These are phyloP conservation scores for Zaprionus vittiger DNA, from an alignment of 1,140 invertebrate genomes.

Conservation along the genomic window DNA sequence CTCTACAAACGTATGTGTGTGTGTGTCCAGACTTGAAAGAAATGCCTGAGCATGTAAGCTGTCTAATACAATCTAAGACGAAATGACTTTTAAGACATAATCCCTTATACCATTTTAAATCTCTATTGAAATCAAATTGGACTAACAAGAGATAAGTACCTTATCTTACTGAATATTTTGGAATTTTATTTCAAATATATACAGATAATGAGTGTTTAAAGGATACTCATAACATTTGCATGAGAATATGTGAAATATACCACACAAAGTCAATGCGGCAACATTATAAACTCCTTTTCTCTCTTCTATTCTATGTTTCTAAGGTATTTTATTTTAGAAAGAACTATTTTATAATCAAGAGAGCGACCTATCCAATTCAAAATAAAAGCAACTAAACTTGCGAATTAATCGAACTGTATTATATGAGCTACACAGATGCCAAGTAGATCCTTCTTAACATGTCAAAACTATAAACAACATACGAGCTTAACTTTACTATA, in stretches of 20 bases:
- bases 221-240: no score
- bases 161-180: no score
- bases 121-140: background rate
- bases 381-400: no score
- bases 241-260: no score
- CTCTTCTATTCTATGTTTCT: no score
- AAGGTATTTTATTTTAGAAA: no score
- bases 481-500: background rate
- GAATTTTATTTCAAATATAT: background rate
- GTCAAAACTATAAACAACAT: background rate
- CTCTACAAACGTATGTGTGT: background rate
- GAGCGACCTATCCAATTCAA: no score
- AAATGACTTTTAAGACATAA: background rate
- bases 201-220: background rate
- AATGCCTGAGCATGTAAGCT: background rate
- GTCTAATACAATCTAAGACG: background rate
- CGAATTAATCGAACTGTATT: no score
- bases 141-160: background rate
- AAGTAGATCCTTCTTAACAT: background rate
- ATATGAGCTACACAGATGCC: no score
- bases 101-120: background rate
- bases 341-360: no score
- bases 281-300: no score
- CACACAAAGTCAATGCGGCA: no score
- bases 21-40: background rate